Percentiles rank a stretch among this genome's conserved stretches.
Conservation (phyloP, 2,113 vertebrate genomes). For the Phyllostomus hastatus region DNA sequence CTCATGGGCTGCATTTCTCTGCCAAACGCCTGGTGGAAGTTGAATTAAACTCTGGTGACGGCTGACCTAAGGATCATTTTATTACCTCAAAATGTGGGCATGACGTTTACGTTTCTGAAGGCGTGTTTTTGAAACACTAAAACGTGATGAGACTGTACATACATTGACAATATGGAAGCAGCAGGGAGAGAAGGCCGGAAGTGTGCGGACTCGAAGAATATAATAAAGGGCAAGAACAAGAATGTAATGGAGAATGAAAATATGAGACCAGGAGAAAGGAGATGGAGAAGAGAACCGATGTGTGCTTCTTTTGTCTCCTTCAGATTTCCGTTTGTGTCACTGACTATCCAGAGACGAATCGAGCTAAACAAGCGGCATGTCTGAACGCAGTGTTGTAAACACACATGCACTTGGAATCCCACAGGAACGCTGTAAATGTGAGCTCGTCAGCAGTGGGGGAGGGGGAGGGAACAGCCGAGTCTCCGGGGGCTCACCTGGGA, state of each 20-base stretch:
- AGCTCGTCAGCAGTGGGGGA: background rate
- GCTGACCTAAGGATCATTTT: background rate
- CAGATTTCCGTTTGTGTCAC: conserved; percentile 35
- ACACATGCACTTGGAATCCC: background rate
- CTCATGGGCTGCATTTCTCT: background rate
- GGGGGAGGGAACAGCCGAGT: background rate
- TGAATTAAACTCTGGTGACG: background rate
- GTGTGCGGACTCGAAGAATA: background rate
- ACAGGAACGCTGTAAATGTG: background rate
- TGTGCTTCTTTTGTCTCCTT: conserved; percentile 60
- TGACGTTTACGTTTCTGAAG: background rate
- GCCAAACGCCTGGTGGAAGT: background rate
- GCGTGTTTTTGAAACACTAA: background rate
- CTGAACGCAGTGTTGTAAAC: conserved; percentile 29
- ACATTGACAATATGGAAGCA: background rate
- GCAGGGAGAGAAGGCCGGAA: background rate
- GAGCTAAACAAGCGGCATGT: conserved; percentile 60
- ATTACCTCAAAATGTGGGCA: background rate
- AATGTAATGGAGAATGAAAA: conserved; percentile 17
- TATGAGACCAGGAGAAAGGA: background rate
- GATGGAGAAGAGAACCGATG: background rate
- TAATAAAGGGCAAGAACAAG: background rate
- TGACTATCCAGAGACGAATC: conserved; percentile 60
- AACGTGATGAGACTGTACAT: background rate
- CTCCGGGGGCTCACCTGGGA: background rate